A percentile compares a stretch with the other conserved stretches of the same genome.
Evolutionary conservation across 2,888 invertebrate genomes (phyloP).

Genomic region (Caenorhabditis sp.): DNA sequence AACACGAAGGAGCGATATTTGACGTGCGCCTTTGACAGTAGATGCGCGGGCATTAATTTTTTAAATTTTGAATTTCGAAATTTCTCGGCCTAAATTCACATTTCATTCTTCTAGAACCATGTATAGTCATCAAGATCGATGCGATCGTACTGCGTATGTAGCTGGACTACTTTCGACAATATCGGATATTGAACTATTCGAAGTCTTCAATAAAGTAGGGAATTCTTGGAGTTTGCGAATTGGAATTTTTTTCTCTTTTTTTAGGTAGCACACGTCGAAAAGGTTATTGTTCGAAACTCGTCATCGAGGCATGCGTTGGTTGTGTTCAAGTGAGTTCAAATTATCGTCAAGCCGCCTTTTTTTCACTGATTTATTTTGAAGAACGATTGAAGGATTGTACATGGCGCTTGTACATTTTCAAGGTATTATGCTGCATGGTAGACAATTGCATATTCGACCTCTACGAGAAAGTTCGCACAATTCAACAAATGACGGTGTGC

Average conservation of each 20-base stretch:
- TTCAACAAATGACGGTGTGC: background rate
- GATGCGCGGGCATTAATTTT: too few relatives aligned
- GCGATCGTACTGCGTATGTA: conserved; percentile 41
- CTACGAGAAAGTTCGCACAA: conserved; percentile 33
- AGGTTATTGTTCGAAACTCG: conserved; percentile 33
- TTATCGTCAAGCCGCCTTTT: too few relatives aligned
- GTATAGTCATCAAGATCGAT: conserved; percentile 34
- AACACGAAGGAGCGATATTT: too few relatives aligned
- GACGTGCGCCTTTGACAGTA: too few relatives aligned
- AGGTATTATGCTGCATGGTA: conserved; percentile 19
- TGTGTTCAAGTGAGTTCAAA: conserved; percentile 30
- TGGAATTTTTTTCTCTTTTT: too few relatives aligned
- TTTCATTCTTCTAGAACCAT: too few relatives aligned
- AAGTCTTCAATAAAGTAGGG: conserved; percentile 35
- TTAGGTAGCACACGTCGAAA: conserved; percentile 41
- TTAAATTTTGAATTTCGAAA: too few relatives aligned
- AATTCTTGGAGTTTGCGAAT: too few relatives aligned
- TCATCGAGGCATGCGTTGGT: conserved; percentile 30
- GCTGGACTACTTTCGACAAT: conserved; percentile 32
- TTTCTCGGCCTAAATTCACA: too few relatives aligned
- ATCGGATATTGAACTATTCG: conserved; percentile 37
- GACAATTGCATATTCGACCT: conserved; percentile 34
- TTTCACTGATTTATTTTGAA: conserved; percentile 11
- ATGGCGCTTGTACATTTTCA: conserved; percentile 29
- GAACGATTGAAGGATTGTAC: conserved; percentile 29